phyloP scores from a whole-genome alignment of 2,113 vertebrate species.

The Orthonyx spaldingii region DNA sequence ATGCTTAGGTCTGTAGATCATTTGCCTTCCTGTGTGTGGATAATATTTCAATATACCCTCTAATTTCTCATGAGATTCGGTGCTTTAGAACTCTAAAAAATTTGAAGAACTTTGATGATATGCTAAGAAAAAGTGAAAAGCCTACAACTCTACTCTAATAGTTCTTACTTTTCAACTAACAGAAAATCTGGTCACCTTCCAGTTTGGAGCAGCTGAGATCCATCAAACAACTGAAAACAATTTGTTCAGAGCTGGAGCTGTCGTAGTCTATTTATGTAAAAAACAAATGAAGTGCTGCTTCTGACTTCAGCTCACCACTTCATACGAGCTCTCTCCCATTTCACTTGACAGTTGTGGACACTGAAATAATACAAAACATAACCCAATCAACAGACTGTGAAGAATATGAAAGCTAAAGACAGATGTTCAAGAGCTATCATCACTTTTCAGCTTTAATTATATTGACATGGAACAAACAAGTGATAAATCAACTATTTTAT shows the following conservation, averaged over 20 bases:
- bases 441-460: conserved; percentile 76
- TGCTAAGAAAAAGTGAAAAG: neutral
- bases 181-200: conserved; percentile 64
- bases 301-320: conserved; percentile 50
- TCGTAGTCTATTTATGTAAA: conserved; percentile 71
- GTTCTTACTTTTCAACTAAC: conserved; percentile 48
- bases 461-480: conserved; percentile 63
- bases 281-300: conserved; percentile 59
- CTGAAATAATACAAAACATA: conserved; percentile 76
- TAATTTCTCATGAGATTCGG: neutral
- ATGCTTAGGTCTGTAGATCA: neutral
- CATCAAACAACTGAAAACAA: conserved; percentile 75
- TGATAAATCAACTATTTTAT: conserved; percentile 63
- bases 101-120: neutral
- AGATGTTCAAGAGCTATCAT: conserved; percentile 76
- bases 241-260: conserved; percentile 74
- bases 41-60: neutral
- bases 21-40: neutral
- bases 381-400: conserved; percentile 80
- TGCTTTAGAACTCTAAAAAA: neutral
- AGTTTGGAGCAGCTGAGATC: conserved; percentile 70
- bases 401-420: conserved; percentile 74
- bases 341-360: conserved; percentile 79
- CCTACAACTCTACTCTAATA: conserved; percentile 14
- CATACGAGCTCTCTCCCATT: conserved; percentile 52